Evolutionary conservation across 1,140 invertebrate species (phyloP), one percentile per base, ranked within the genome.

Genomic region (Zophobas atratus): DNA sequence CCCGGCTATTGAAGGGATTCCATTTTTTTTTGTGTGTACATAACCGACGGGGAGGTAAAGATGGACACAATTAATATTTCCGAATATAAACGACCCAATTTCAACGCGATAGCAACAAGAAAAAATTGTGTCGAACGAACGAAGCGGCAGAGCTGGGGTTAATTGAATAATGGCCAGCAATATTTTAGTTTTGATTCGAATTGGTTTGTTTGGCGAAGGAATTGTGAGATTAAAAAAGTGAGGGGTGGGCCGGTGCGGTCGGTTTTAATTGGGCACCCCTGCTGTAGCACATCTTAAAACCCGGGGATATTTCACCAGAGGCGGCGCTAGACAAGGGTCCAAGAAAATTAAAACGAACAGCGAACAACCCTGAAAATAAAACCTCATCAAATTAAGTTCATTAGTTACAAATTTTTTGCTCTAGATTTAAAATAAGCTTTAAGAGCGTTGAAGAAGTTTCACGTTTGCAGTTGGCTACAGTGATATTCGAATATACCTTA

Each of bases 141-240:
- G 56, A 60, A 2, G 60, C 35, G 38, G 39, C 38, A 43, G 43
- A 67, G 60, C 60, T 32, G 38, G 57, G 60, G 60, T 67, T 67
- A 67, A 67, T 67, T 67, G 60, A 67, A 67, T 67, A 67, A 67
- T 67, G 60, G 60, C 60, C 39, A 36, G 60, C 60, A 39, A 67
- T 67, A 67, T 67, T 67, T 67, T 67, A 67, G 60, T 67, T 67
- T 67, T 67, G 60, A 67, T 67, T 67, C 60, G 60, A 20, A 67
- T 67, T 43, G 60, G 60, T 67, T 41, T 67, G 60, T 67, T 67
- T 67, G 60, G 38, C 39, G 39, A 43, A 46, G 39, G 36, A 63
- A 63, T 38, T 4, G 49, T 2, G 49, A 51, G 49, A 51, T 51
- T 51, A 39, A 67, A 67, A 67, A 67, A 67, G 39, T 41, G 2